phyloP scores from a whole-genome alignment of 2,888 invertebrate species.

The Sphaerophoria rueppellii region DNA sequence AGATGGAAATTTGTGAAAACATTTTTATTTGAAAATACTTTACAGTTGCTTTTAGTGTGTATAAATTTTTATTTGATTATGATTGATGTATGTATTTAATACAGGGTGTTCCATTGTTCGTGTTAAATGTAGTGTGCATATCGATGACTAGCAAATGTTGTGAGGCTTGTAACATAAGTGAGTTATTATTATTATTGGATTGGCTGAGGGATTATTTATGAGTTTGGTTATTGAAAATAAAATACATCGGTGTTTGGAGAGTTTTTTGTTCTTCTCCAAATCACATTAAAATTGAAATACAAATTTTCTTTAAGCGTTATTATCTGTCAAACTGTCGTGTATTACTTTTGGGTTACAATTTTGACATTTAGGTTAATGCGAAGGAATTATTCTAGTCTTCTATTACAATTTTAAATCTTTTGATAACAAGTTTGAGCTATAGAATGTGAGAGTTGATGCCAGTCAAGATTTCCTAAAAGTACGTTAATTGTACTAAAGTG shows the following conservation, averaged over 20 bases:
- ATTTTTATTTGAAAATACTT: constrained; percentile 60
- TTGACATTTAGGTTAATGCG: too few species aligned
- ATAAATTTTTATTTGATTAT: constrained; percentile 54
- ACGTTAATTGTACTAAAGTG: too few species aligned
- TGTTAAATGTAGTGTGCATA: neutral
- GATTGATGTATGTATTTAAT: constrained; percentile 50
- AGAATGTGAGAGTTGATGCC: too few species aligned
- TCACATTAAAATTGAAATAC: too few species aligned
- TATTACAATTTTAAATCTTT: too few species aligned
- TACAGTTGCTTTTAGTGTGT: neutral
- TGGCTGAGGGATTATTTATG: constrained; percentile 48
- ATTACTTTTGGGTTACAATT: too few species aligned
- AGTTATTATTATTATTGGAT: constrained; percentile 36
- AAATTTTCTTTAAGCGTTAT: too few species aligned
- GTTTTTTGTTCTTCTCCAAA: too few species aligned
- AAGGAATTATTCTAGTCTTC: too few species aligned
- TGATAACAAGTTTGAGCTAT: too few species aligned
- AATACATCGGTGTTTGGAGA: constrained; percentile 26
- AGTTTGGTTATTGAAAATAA: constrained; percentile 31
- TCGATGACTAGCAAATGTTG: neutral
- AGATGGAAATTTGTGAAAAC: constrained; percentile 68
- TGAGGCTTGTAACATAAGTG: constrained; percentile 13
- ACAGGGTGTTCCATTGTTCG: constrained; percentile 1
- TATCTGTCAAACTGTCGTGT: too few species aligned
- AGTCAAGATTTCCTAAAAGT: too few species aligned